Evolutionary conservation across 2,888 invertebrate genomes (phyloP).

Genomic region (Pharmacophagus antenor): DNA sequence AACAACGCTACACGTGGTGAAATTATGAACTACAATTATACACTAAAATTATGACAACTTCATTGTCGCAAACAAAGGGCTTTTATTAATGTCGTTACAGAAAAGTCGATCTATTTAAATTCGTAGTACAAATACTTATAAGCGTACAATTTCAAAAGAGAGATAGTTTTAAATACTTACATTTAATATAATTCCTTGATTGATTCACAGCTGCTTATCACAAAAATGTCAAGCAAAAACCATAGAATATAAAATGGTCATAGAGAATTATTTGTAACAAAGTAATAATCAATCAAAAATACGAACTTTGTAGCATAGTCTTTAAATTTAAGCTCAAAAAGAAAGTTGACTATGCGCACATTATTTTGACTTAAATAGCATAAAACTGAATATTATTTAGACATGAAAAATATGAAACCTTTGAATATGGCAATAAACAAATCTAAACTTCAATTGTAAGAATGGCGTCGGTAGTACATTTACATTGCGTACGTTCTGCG

Average conservation of each 20-base stretch:
- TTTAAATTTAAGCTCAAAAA: too few species aligned
- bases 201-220: conserved; percentile 9
- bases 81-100: not conserved
- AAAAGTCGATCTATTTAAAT: not conserved
- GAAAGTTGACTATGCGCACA: too few species aligned
- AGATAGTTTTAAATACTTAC: conserved; percentile 17
- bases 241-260: conserved; percentile 7
- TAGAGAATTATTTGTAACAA: not conserved
- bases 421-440: conserved; percentile 14
- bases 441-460: conserved; percentile 24
- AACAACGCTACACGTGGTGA: conserved; percentile 42
- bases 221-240: conserved; percentile 17
- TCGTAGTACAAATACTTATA: not conserved
- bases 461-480: conserved; percentile 24
- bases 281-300: not conserved
- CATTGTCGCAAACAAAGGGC: not conserved
- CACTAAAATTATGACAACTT: conserved; percentile 34
- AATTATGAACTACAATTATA: conserved; percentile 48
- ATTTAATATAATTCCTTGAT: not conserved
- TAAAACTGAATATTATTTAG: not conserved
- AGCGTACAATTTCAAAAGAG: not conserved
- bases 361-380: not conserved
- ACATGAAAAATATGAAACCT: not conserved
- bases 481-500: conserved; percentile 22
- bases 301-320: not conserved